These are phyloP conservation scores for Phymanthus crucifer DNA, from an alignment of 92 coral and sea anemone species.

Conservation along the genomic window DNA sequence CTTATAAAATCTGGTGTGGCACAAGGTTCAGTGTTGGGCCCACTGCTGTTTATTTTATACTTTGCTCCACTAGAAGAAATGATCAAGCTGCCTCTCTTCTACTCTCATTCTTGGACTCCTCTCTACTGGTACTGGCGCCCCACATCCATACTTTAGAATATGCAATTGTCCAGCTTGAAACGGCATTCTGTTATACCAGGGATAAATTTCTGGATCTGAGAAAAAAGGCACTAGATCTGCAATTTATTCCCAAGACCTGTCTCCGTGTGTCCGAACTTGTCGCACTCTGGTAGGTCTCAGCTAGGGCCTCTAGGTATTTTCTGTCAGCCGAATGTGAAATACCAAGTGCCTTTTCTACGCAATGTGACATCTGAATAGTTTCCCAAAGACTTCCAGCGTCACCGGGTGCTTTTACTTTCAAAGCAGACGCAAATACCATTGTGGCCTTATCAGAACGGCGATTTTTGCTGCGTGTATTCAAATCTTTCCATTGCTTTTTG, in stretches of 20 bases:
- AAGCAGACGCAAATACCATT: conserved; percentile 41
- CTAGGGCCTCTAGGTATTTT: conserved; percentile 57
- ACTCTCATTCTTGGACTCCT: conserved; percentile 56
- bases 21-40: no score
- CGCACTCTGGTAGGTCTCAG: conserved; percentile 60
- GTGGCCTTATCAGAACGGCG: conserved; percentile 34
- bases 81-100: conserved; percentile 38
- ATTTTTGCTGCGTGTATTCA: conserved; percentile 35
- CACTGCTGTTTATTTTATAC: no score
- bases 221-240: conserved; percentile 60
- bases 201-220: conserved; percentile 53
- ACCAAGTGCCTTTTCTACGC: conserved; percentile 41
- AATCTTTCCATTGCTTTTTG: conserved; percentile 40
- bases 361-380: conserved; percentile 27
- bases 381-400: conserved; percentile 56
- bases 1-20: no score
- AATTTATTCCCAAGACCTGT: conserved; percentile 53
- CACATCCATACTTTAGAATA: conserved; percentile 50
- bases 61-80: no score
- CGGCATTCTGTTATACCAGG: conserved; percentile 54
- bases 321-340: conserved; percentile 16
- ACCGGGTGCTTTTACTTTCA: conserved; percentile 48
- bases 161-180: conserved; percentile 42
- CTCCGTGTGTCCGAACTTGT: conserved; percentile 58
- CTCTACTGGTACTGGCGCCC: conserved; percentile 43